These are phyloP conservation scores for Tichodroma muraria DNA, from an alignment of 2,113 vertebrate genomes.

Conservation along the genomic window DNA sequence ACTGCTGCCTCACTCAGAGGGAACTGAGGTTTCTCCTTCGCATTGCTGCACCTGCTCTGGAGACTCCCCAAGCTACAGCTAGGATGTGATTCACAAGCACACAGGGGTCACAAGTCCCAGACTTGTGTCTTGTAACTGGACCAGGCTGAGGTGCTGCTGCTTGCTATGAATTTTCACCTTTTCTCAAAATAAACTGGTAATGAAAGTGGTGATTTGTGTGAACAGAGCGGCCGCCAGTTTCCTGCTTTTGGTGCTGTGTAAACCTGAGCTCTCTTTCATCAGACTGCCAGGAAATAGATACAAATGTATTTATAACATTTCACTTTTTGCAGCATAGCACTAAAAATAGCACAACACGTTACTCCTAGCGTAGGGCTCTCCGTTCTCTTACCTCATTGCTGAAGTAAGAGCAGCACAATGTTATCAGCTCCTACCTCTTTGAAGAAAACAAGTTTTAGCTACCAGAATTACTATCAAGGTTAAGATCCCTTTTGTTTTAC, in stretches of 20 bases:
- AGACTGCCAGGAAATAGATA: conserved; percentile 5
- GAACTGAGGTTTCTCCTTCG: not conserved
- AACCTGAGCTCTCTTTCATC: conserved; percentile 9
- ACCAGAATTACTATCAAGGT: not conserved
- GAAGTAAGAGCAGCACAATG: not conserved
- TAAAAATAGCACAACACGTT: not conserved
- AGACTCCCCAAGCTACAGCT: not conserved
- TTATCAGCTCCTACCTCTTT: not conserved
- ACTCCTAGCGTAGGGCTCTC: not conserved
- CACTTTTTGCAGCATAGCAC: not conserved
- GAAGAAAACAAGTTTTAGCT: not conserved
- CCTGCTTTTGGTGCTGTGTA: not conserved
- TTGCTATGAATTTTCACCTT: not conserved
- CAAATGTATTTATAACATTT: not conserved
- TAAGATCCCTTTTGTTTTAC: conserved; percentile 11
- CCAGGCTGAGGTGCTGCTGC: not conserved
- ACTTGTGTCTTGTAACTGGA: not conserved
- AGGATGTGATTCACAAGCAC: not conserved
- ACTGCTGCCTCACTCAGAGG: not conserved
- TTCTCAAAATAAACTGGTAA: not conserved
- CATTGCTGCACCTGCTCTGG: not conserved
- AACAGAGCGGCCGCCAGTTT: accelerated
- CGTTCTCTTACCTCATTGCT: not conserved
- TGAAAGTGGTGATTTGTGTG: not conserved
- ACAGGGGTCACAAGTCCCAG: not conserved